These are phyloP conservation scores for Callochromis pleurospilus DNA, from an alignment of 2,113 vertebrate genomes.

Conservation along the genomic window DNA sequence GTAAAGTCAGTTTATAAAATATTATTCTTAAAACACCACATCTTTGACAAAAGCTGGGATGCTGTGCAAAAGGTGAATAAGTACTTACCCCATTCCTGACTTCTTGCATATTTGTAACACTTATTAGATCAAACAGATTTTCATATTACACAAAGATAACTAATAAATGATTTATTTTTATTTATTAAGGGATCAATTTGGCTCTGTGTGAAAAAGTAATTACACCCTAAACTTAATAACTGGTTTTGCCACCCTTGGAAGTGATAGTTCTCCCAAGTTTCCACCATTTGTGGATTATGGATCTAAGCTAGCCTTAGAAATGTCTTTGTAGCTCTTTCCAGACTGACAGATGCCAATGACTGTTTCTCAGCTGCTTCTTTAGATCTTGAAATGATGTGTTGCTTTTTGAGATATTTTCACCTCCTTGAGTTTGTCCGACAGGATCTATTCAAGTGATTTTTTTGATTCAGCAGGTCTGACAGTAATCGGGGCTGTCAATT, in stretches of 20 bases:
- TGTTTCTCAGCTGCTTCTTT: neutral
- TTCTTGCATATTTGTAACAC: neutral
- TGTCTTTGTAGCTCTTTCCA: neutral
- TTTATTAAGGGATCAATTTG: neutral
- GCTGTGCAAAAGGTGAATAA: neutral
- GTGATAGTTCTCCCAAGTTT: neutral
- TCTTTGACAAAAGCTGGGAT: neutral
- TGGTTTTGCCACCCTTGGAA: neutral
- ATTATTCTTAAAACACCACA: neutral
- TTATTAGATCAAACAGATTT: neutral
- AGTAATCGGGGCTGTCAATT: neutral
- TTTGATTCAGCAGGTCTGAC: neutral
- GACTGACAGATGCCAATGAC: neutral
- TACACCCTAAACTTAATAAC: neutral
- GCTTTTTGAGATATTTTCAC: neutral
- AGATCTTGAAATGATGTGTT: neutral
- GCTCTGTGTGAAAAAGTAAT: neutral
- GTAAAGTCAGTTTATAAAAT: conserved; percentile 4
- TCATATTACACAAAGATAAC: neutral
- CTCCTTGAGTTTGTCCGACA: neutral
- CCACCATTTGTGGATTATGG: neutral
- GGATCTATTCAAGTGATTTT: neutral
- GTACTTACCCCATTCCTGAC: neutral
- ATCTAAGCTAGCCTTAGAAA: neutral
- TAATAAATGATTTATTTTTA: neutral